Conservation (phyloP, 2,888 invertebrate genomes). For the Salticus scenicus region DNA sequence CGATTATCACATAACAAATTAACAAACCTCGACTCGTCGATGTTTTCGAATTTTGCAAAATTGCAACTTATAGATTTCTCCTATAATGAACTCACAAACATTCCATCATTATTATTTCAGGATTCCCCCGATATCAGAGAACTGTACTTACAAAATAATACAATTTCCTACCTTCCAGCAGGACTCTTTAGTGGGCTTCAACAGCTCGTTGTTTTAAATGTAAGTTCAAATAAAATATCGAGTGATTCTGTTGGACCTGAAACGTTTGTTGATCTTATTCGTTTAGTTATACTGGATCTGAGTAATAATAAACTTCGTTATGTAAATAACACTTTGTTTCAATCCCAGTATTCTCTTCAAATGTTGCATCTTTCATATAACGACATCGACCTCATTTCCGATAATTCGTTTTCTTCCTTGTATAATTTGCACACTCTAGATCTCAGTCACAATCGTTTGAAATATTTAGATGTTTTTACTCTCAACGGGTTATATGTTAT, state of each 20-base stretch:
- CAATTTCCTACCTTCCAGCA: conserved; percentile 88
- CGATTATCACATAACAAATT: conserved; percentile 83
- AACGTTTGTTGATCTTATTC: conserved; percentile 90
- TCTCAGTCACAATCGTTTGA: conserved; percentile 89
- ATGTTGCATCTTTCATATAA: conserved; percentile 90
- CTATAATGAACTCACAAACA: conserved; percentile 86
- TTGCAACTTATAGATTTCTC: conserved; percentile 89
- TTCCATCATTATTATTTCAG: conserved; percentile 88
- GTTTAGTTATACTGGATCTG: conserved; percentile 89
- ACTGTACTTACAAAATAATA: conserved; percentile 93
- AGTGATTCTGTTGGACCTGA: conserved; percentile 90
- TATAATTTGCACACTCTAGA: conserved; percentile 93
- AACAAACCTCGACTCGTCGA: conserved; percentile 81
- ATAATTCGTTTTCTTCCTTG: conserved; percentile 92
- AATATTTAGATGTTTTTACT: conserved; percentile 88
- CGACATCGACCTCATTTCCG: conserved; percentile 86
- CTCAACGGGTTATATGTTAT: conserved; percentile 91
- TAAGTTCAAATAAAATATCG: conserved; percentile 83
- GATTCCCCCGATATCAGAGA: conserved; percentile 87
- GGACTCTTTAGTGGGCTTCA: conserved; percentile 81
- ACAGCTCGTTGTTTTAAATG: conserved; percentile 80
- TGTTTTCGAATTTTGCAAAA: conserved; percentile 86
- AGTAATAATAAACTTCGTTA: conserved; percentile 88
- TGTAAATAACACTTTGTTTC: conserved; percentile 88
- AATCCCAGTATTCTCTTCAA: conserved; percentile 89